Base-by-base conservation (phyloP, 1,140 invertebrate species). In the Tetragonula clypearis region DNA sequence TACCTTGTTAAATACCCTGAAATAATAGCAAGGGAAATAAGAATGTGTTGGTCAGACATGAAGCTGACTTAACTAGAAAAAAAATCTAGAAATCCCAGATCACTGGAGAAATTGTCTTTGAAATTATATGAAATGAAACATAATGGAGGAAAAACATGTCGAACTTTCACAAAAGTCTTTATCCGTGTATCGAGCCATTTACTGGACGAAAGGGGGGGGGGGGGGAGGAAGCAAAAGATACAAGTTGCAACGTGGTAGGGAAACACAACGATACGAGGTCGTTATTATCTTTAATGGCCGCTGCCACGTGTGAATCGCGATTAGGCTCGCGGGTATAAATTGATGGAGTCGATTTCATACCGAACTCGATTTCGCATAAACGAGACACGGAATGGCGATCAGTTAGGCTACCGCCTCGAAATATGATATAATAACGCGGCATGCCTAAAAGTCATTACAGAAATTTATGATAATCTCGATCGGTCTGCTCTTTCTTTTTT, bases 271-370 rank as follows among this genome's bases (percentile, higher is more conserved):
- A 78, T 30, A 69, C 53, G 49, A 30, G 12, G 35, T 71, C 65
- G 74, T 78, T 78, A 69, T 83, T 83, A 77, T 69, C 53, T 83
- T 83, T 69, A 60, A 83, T 78, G 74, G 35, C n/a, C 55, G 65
- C 15, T 23, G 81, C 74, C 74, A 83, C 74, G 65, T 77, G 81
- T 83, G 74, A 78, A 78, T 83, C 81, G 74, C 74, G 81, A 83
- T 83, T 78, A 78, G 60, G 62, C 74, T 68, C 74, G 58, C 56
- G n/a, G 58, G 21, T 66, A 75, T 35, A 82, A 82, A 82, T 75
- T 56, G 80, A 82, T 82, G 58, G 80, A 55, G 60, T 26, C 41
- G 41, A 41, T 66, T 55, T 75, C 49, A 9, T 75, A 75, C 49
- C 41, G 35, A 55, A 75, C 58, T 55, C 71, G 71, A 75, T 82